phyloP scores from a whole-genome alignment of 2,113 vertebrate species.

The Labrus mixtus region DNA sequence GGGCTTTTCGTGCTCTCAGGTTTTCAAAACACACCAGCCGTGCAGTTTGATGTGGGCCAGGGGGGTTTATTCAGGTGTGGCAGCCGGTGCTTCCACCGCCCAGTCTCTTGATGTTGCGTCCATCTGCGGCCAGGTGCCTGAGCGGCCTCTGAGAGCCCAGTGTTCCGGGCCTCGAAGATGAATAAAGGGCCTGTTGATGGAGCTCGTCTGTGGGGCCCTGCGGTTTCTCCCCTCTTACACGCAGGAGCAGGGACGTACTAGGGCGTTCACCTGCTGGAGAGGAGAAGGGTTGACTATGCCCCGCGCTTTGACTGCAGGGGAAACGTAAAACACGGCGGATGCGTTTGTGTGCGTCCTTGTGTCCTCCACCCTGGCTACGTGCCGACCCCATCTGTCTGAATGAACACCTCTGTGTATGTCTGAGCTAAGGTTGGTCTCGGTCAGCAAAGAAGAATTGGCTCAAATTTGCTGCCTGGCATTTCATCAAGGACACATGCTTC shows the following conservation, averaged over 20 bases:
- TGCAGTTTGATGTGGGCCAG: constrained; percentile 71
- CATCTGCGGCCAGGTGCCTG: constrained; percentile 73
- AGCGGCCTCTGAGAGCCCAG: constrained; percentile 68
- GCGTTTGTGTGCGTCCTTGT: constrained; percentile 24
- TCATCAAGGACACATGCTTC: constrained; percentile 27
- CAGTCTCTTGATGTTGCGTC: constrained; percentile 73
- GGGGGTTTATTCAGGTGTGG: constrained; percentile 80
- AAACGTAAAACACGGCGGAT: constrained; percentile 10
- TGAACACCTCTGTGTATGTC: constrained; percentile 48
- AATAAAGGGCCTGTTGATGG: constrained; percentile 76
- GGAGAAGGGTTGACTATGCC: constrained; percentile 32
- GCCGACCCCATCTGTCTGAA: constrained; percentile 60
- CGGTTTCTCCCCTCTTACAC: constrained; percentile 66
- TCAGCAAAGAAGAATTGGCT: constrained; percentile 16
- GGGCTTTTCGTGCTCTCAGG: constrained; percentile 44
- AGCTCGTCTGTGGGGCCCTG: constrained; percentile 67
- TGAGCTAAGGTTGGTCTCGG: constrained; percentile 17
- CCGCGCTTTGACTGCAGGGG: constrained; percentile 30
- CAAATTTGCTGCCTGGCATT: constrained; percentile 26
- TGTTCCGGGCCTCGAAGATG: constrained; percentile 61
- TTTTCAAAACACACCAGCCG: constrained; percentile 55
- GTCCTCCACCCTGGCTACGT: constrained; percentile 15
- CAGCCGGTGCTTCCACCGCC: constrained; percentile 57
- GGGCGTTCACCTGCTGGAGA: constrained; percentile 58
- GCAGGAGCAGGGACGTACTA: constrained; percentile 34